Evolutionary conservation across 2,797 vertebrate species (phyloP), one percentile per base, ranked within the genome.

Genomic region (Sebastiscus tertius): DNA sequence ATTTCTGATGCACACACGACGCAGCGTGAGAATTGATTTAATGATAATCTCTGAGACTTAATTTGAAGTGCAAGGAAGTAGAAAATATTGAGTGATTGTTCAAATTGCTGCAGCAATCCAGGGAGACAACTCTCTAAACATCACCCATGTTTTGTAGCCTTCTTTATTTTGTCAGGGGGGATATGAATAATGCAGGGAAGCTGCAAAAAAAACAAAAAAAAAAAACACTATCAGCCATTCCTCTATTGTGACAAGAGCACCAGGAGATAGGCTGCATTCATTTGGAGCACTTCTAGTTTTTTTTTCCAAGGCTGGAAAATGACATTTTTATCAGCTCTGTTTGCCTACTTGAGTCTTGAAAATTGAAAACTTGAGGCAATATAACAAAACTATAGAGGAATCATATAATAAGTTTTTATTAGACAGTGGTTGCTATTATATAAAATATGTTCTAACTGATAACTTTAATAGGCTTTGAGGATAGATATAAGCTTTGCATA

Each of bases 181-280:
- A 77, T 56, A 85, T 90, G 81, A 89, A 90, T 90, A 77, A 92
- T 90, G 83, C 86, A 90, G 14, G 22, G 2, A 68, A 54, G 26
- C 64, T 67, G 74, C 65, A 75, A 88, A 67, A 54, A 54, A 82
- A 69, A 85, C 1, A 12, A 36, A 34, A 34, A 36, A 89, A 70
- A 14, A 29, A 79, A 73, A 86, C 72, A 84, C 79, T 68, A 84
- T 89, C 79, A 88, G 82, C 80, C 75, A 81, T 90, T 75, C 77
- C 59, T 64, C 80, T 69, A 39, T 73, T 72, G 86, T 77, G 60
- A 84, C 75, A 74, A 80, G 78, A 80, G 78, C 75, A 77, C 73
- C 61, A 56, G 46, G 72, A 81, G 68, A 89, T 74, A 75, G 72
- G 80, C 60, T 79, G 69, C 60, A 82, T 79, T 87, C 68, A 86